Evolutionary conservation across 2,113 vertebrate species (phyloP).

Genomic region (Andinoacara biseriatus): DNA sequence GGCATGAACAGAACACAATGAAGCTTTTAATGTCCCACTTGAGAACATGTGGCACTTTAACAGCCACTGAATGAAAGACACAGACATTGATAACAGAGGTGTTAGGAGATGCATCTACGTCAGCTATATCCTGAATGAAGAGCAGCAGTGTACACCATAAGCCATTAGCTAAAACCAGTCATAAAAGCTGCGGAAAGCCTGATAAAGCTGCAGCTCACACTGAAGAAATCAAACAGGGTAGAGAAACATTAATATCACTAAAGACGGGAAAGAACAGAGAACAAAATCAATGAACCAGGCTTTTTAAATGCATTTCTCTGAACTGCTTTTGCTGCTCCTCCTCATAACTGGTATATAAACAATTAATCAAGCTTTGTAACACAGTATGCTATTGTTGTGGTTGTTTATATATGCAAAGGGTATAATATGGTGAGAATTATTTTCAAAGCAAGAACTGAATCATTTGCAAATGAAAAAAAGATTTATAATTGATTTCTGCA

Average conservation of each 20-base stretch:
- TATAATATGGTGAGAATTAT: too few species aligned
- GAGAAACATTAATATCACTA: conserved; percentile 62
- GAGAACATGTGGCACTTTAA: conserved; percentile 65
- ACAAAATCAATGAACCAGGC: conserved; percentile 35
- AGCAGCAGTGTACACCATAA: conserved; percentile 57
- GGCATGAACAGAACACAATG: neutral
- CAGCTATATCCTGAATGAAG: conserved; percentile 73
- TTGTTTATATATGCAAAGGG: too few species aligned
- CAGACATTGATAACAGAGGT: conserved; percentile 60
- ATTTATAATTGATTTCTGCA: too few species aligned
- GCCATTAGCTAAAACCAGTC: conserved; percentile 71
- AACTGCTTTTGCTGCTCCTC: too few species aligned
- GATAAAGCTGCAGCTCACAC: conserved; percentile 68
- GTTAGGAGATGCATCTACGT: conserved; percentile 60
- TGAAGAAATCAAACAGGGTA: conserved; percentile 64
- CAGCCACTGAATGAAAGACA: conserved; percentile 36
- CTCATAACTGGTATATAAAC: too few species aligned
- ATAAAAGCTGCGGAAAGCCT: conserved; percentile 74
- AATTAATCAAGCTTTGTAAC: too few species aligned
- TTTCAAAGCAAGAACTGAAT: too few species aligned
- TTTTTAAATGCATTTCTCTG: rapidly evolving
- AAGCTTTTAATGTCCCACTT: conserved; percentile 54
- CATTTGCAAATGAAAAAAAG: too few species aligned
- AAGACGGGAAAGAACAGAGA: conserved; percentile 20
- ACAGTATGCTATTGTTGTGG: too few species aligned